Base-by-base conservation (phyloP, 1,140 invertebrate genomes). In the Agraylea sexmaculata region DNA sequence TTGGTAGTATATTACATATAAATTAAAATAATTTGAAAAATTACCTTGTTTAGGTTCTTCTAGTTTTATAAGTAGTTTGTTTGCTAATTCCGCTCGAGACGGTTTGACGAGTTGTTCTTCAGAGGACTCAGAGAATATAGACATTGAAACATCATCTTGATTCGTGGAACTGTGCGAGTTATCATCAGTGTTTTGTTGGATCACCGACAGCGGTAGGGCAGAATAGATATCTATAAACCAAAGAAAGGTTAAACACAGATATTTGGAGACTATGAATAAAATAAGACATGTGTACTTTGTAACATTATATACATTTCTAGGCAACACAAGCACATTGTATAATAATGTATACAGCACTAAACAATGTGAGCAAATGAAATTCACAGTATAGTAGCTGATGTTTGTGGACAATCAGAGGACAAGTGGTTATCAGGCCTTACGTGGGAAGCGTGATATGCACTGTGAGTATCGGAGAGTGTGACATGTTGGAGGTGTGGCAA, bases 31-130 rank as follows among this genome's bases (percentile, higher is more conserved):
- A 40, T 30, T 38, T 15, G 7, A 23, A 20, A 5, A 44, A 21
- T 34, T 51, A 68, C 65, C 65, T 66, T 63, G 59, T 60, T 66
- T 66, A 50, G 58, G 55, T 36, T 52, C 59, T 40, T 68, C 64
- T 43, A 68, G 55, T 56, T 66, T 60, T 52, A 60, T 60, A 55
- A 68, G 54, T 43, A 66, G 56, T 51, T 63, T 59, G 51, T 53
- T 57, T 32, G 65, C 63, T 22, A 66, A 55, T 41, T 66, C 56
- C 1, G 62, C 60, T 41, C 55, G 57, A 29, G 48, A 57, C 28
- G 59, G 59, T 48, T 66, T 64, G 46, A 51, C 42, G 8, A 40
- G 42, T 10, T 11, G 21, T 16, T 17, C 11, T 27, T 23, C 10
- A 25, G 12, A 15, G 19, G 25, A 4, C 29, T 18, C 4, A 43